phyloP scores from a whole-genome alignment of 2,797 vertebrate genomes.

The Melopsittacus undulatus region DNA sequence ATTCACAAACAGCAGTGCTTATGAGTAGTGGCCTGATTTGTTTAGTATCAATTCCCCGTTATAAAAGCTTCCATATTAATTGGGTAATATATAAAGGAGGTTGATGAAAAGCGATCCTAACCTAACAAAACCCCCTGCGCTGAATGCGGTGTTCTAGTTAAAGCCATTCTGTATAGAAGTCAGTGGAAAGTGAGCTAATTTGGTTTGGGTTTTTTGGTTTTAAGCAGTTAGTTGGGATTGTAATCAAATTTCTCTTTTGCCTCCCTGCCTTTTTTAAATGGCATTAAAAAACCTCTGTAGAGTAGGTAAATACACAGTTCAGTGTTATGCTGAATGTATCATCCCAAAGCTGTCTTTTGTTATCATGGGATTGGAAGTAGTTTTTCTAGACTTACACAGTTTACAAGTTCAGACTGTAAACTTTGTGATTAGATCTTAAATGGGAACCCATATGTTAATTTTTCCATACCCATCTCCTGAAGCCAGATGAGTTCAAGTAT shows the following conservation, averaged over 20 bases:
- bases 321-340: background rate
- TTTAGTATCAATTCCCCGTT: background rate
- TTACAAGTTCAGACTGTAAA: background rate
- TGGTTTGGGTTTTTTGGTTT: background rate
- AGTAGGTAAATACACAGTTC: background rate
- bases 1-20: background rate
- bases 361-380: background rate
- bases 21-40: background rate
- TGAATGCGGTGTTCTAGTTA: background rate
- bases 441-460: background rate
- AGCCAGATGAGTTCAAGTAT: background rate
- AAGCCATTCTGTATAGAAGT: background rate
- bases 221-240: background rate
- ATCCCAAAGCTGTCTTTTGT: background rate
- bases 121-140: background rate
- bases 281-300: fast-evolving
- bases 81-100: background rate
- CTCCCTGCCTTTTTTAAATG: background rate
- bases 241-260: background rate
- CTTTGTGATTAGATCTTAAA: background rate
- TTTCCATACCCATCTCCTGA: background rate
- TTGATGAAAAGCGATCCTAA: background rate
- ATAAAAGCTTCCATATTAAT: background rate
- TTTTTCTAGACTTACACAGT: background rate
- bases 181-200: background rate